Conservation (phyloP, 2,888 invertebrate genomes). For the Meganola albula region DNA sequence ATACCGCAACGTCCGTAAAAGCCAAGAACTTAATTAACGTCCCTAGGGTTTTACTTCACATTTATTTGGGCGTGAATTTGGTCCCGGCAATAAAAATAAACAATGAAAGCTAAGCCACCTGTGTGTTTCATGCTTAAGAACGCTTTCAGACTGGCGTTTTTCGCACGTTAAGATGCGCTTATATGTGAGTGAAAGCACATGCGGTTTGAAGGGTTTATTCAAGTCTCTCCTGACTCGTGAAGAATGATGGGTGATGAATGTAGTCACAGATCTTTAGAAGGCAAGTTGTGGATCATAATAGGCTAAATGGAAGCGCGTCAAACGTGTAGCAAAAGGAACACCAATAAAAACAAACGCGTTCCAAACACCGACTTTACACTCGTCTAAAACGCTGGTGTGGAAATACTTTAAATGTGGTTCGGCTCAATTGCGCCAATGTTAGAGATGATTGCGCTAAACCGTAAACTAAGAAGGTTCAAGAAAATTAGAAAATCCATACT, state of each 20-base stretch:
- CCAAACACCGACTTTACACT: too few relatives aligned
- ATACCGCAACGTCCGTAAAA: conserved; percentile 50
- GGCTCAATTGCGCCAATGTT: too few relatives aligned
- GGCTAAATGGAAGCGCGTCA: too few relatives aligned
- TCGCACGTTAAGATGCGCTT: neutral
- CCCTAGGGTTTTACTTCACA: conserved; percentile 47
- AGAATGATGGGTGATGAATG: neutral
- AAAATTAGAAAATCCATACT: too few relatives aligned
- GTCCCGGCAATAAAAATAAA: conserved; percentile 63
- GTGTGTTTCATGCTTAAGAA: neutral
- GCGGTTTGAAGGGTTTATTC: neutral
- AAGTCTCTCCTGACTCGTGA: neutral
- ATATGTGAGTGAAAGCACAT: neutral
- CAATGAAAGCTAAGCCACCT: conserved; percentile 42
- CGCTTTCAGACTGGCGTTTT: neutral
- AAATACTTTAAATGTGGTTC: too few relatives aligned
- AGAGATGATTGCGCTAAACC: too few relatives aligned
- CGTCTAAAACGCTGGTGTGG: too few relatives aligned
- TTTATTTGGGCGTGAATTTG: conserved; percentile 67
- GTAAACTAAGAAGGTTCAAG: too few relatives aligned
- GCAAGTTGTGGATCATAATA: neutral
- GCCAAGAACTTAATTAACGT: conserved; percentile 70
- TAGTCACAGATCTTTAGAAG: neutral
- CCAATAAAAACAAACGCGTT: too few relatives aligned
- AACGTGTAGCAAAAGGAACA: too few relatives aligned